Evolutionary conservation across 2,113 vertebrate genomes (phyloP).

Genomic region (Varanus komodoensis): DNA sequence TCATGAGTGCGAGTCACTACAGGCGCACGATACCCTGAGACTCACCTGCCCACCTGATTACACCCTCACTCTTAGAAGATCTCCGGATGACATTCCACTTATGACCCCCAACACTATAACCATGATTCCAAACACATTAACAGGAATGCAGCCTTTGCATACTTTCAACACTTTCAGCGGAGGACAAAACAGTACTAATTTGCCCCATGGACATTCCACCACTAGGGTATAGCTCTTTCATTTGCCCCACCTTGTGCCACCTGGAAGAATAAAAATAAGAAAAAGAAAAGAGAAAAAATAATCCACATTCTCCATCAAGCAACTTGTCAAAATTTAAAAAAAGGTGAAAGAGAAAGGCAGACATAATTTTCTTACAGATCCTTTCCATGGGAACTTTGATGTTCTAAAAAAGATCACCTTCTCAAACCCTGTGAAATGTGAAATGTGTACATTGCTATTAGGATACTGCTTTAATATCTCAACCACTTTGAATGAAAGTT

Average conservation of each 20-base stretch:
- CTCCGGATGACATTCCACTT: conserved; percentile 92
- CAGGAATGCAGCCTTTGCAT: conserved; percentile 92
- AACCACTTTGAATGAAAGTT: conserved; percentile 65
- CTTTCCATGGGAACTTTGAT: conserved; percentile 73
- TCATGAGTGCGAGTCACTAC: conserved; percentile 88
- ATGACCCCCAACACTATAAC: conserved; percentile 95
- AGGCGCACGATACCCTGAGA: conserved; percentile 87
- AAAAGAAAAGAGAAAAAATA: conserved; percentile 29
- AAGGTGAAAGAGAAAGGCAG: conserved; percentile 70
- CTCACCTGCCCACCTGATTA: conserved; percentile 93
- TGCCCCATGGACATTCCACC: conserved; percentile 95
- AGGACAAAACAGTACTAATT: conserved; percentile 93
- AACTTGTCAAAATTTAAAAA: conserved; percentile 68
- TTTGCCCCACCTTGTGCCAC: conserved; percentile 44
- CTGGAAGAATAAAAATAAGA: conserved; percentile 60
- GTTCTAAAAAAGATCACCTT: conserved; percentile 67
- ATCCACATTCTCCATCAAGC: conserved; percentile 55
- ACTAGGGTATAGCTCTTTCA: conserved; percentile 91
- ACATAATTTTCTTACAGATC: conserved; percentile 82
- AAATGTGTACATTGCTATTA: conserved; percentile 80
- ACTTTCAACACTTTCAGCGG: conserved; percentile 93
- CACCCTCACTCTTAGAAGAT: conserved; percentile 91
- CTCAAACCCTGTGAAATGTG: conserved; percentile 88
- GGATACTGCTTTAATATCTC: conserved; percentile 77
- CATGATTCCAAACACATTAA: conserved; percentile 94